A percentile compares a stretch with the other conserved stretches of the same genome.
Evolutionary conservation across 2,888 invertebrate species (phyloP).

Genomic region (Lasioglossum villosulum): DNA sequence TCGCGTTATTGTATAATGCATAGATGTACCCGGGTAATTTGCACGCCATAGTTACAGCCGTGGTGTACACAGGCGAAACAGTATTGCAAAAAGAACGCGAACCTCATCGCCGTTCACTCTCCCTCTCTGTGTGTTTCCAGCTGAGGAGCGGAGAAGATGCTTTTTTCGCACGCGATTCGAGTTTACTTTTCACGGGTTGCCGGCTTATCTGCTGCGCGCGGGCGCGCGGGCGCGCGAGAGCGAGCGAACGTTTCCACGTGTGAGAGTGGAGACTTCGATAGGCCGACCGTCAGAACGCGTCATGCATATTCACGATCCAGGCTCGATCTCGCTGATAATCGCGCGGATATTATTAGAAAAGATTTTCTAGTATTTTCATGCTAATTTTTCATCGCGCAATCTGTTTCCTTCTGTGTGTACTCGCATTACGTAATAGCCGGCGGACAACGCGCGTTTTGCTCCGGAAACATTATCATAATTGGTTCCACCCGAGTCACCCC

Average conservation of each 20-base stretch:
- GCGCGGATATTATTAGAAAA: conserved; percentile 40
- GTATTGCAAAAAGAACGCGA: neutral
- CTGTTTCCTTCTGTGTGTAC: conserved; percentile 11
- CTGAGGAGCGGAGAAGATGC: neutral
- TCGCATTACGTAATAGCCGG: conserved; percentile 39
- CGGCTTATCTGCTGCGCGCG: neutral
- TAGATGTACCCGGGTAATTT: neutral
- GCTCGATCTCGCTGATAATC: conserved; percentile 42
- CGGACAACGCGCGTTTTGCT: neutral
- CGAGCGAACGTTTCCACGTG: neutral
- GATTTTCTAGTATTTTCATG: conserved; percentile 50
- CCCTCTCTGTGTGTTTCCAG: neutral
- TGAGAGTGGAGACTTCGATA: conserved; percentile 32
- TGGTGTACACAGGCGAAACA: neutral
- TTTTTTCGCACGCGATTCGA: conserved; percentile 28
- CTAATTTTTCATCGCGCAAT: conserved; percentile 33
- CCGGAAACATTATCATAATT: conserved; percentile 36
- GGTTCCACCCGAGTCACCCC: conserved; percentile 5
- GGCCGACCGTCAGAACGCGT: neutral
- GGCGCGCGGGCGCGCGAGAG: too few species aligned
- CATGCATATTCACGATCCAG: conserved; percentile 37
- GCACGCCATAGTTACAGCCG: neutral
- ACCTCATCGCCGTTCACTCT: conserved; percentile 4
- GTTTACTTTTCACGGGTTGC: conserved; percentile 26
- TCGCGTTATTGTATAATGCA: neutral